Evolutionary conservation across 2,113 vertebrate species (phyloP).

Genomic region (Phylloscopus trochiloides): DNA sequence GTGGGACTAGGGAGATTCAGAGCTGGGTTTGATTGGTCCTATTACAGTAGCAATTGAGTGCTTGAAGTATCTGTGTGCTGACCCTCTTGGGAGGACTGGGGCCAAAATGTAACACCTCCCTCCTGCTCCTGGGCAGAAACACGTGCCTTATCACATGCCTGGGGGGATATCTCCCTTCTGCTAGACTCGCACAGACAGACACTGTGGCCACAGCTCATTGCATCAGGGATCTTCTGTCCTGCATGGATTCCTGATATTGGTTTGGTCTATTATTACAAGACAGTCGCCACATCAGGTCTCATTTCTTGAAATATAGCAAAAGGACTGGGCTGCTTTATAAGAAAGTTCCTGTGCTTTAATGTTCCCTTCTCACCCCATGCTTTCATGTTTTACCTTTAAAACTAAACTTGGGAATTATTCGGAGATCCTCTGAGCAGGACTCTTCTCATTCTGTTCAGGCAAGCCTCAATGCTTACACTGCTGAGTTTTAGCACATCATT

Average conservation of each 20-base stretch:
- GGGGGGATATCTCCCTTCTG: not conserved
- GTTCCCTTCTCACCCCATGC: accelerated
- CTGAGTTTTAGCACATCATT: not conserved
- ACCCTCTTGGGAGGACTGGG: not conserved
- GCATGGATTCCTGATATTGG: not conserved
- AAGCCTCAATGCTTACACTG: not conserved
- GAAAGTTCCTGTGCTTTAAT: not conserved
- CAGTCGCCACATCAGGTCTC: not conserved
- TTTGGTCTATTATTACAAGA: not conserved
- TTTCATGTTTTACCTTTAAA: not conserved
- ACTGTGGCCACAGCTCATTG: not conserved
- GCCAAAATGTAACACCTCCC: not conserved
- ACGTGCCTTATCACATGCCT: accelerated
- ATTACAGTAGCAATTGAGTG: not conserved
- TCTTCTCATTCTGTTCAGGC: not conserved
- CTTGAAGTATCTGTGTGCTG: not conserved
- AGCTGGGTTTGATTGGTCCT: not conserved
- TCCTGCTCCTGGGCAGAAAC: not conserved
- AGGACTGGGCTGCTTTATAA: not conserved
- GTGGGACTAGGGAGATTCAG: not conserved
- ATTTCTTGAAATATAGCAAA: not conserved
- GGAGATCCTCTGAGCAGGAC: not conserved
- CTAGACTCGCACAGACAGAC: not conserved
- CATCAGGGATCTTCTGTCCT: not conserved
- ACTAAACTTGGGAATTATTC: not conserved